Evolutionary conservation across 2,888 invertebrate genomes (phyloP).

Genomic region (Eurytoma adleriae): DNA sequence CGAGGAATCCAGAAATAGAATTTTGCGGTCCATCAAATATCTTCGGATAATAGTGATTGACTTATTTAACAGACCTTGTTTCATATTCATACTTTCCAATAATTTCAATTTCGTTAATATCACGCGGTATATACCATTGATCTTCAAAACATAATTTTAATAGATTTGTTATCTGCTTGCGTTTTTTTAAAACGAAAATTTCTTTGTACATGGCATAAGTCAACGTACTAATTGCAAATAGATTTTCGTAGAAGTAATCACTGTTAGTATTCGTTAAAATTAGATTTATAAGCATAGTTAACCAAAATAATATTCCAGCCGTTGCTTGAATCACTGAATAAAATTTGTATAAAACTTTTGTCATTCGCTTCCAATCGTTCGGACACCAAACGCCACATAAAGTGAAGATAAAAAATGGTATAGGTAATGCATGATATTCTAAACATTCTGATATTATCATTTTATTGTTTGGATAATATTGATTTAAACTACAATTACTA

Average conservation of each 20-base stretch:
- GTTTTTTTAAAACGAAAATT: constrained; percentile 36
- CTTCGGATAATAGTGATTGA: not conserved
- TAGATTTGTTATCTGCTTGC: constrained; percentile 10
- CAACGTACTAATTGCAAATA: constrained; percentile 35
- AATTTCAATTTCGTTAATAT: constrained; percentile 24
- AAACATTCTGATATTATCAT: constrained; percentile 36
- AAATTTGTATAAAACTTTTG: constrained; percentile 28
- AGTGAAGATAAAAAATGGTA: constrained; percentile 41
- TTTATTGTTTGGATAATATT: constrained; percentile 5
- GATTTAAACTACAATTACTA: not conserved
- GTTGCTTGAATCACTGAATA: constrained; percentile 12
- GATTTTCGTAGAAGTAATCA: constrained; percentile 43
- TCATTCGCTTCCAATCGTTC: constrained; percentile 28
- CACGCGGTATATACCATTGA: constrained; percentile 41
- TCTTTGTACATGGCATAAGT: constrained; percentile 35
- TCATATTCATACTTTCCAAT: constrained; percentile 30
- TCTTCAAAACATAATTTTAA: constrained; percentile 35
- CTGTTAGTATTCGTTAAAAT: constrained; percentile 16
- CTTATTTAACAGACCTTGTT: constrained; percentile 36
- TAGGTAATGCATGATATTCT: constrained; percentile 32
- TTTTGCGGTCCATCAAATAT: not conserved
- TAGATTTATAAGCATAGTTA: constrained; percentile 34
- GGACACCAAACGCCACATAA: constrained; percentile 47
- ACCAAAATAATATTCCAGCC: constrained; percentile 43
- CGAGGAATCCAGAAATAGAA: not conserved